Percentiles rank a stretch among this genome's conserved stretches.
Evolutionary conservation across 2,113 vertebrate genomes (phyloP).

Genomic region (Carettochelys insculpta): DNA sequence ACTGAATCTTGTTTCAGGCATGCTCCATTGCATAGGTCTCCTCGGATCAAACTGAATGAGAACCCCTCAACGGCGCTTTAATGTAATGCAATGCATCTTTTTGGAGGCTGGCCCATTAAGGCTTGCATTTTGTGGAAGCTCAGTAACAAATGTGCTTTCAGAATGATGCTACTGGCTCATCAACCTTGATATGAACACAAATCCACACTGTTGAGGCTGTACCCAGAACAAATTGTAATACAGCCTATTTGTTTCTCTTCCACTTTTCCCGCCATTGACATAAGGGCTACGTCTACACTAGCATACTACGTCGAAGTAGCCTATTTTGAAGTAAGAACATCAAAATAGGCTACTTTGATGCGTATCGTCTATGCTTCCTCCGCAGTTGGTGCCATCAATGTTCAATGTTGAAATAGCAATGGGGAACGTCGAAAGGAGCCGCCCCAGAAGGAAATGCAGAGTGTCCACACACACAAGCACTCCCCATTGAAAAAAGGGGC

Average conservation of each 20-base stretch:
- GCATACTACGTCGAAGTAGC: too few relatives aligned
- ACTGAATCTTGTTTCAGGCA: neutral
- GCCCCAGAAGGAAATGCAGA: too few relatives aligned
- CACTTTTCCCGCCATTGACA: neutral
- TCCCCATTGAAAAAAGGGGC: too few relatives aligned
- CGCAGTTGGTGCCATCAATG: too few relatives aligned
- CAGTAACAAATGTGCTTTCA: neutral
- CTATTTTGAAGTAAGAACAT: too few relatives aligned
- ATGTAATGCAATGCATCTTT: neutral
- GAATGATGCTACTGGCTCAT: neutral
- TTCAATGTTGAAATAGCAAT: too few relatives aligned
- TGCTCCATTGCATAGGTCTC: constrained; percentile 50
- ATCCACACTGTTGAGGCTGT: neutral
- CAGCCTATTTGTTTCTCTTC: neutral
- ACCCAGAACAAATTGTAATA: neutral
- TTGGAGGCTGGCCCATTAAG: constrained; percentile 53
- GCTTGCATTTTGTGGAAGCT: neutral
- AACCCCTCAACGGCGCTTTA: constrained; percentile 43
- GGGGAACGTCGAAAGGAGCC: too few relatives aligned
- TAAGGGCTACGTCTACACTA: too few relatives aligned
- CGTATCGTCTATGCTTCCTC: too few relatives aligned
- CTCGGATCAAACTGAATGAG: neutral
- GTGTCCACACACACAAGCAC: too few relatives aligned
- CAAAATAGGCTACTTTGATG: too few relatives aligned
- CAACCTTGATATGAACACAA: neutral